Conservation (phyloP, 1,140 invertebrate genomes). For the Ephestia elutella region DNA sequence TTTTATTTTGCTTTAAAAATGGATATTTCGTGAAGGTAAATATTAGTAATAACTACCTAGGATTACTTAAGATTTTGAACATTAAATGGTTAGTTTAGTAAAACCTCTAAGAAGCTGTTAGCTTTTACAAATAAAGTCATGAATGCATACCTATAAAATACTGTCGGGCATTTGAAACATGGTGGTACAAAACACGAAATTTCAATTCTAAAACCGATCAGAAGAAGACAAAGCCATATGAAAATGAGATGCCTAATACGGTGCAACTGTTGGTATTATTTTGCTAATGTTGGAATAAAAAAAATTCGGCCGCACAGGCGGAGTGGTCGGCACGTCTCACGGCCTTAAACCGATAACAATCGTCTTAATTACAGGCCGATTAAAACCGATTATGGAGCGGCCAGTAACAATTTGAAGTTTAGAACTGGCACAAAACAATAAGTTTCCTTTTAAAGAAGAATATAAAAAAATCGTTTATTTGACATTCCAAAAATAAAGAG, state of each 20-base stretch:
- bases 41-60: too few species aligned
- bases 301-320: conserved; percentile 36
- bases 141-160: conserved; percentile 1
- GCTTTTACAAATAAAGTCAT: not conserved
- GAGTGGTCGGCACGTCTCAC: conserved; percentile 30
- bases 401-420: not conserved
- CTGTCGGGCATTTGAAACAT: not conserved
- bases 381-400: conserved; percentile 42
- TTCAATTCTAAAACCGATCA: not conserved
- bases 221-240: conserved; percentile 6
- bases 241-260: conserved; percentile 7
- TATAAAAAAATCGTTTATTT: too few species aligned
- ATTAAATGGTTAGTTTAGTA: too few species aligned
- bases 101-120: too few species aligned
- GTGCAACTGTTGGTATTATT: conserved; percentile 4
- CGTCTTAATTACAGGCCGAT: conserved; percentile 50
- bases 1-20: too few species aligned
- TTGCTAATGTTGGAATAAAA: conserved; percentile 7
- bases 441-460: too few species aligned
- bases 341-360: conserved; percentile 47
- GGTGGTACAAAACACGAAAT: not conserved
- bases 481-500: too few species aligned
- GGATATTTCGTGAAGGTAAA: too few species aligned
- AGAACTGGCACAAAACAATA: too few species aligned
- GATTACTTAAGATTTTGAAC: too few species aligned